Evolutionary conservation across 2,113 vertebrate genomes (phyloP), one percentile per base, ranked within the genome.

Genomic region (Ranitomeya imitator): DNA sequence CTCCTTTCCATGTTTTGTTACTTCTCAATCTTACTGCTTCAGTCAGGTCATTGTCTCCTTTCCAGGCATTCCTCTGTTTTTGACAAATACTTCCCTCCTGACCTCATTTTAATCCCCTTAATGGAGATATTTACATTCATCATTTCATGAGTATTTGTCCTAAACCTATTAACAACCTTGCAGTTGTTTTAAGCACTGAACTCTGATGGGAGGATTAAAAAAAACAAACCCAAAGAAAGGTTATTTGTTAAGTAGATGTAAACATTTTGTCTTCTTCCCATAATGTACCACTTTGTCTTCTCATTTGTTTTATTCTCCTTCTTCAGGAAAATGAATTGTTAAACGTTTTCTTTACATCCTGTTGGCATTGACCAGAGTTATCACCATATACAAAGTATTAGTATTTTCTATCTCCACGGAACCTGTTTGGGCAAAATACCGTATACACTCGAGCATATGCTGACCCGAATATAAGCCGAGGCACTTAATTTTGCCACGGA

Each of bases 101-200:
- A 79, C 52, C 77, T 57, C 19, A 23, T 79, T 51, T 79, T 79
- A 79, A 54, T 79, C 77, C 77, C 52, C 52, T 79, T 79, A 79
- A 79, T 79, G 51, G 77, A 79, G 77, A 79, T 79, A 57, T 79
- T 79, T 79, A 55, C 73, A 76, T 76, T 76, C 37, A 52, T 76
- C 73, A 76, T 76, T 21, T 52, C 51, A 21, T 6, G 23, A 79
- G 77, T 57, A 23, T 79, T 79, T 55, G 10, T 79, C 77, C 52
- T 79, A 26, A 79, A 79, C 12, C 77, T 23, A 52, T 79, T 78
- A 54, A 54, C 18, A 78, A 52, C 51, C 51, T 78, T 79, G 52
- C 21, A n/a, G n/a, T 79, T 79, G 51, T 79, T 57, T 12, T 55
- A 79, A 79, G 77, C 14, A 15, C 52, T 79, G 77, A 15, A 19